A percentile compares a stretch with the other conserved stretches of the same genome.
Evolutionary conservation across 2,888 invertebrate genomes (phyloP).

Genomic region (Nesidiocoris tenuis): DNA sequence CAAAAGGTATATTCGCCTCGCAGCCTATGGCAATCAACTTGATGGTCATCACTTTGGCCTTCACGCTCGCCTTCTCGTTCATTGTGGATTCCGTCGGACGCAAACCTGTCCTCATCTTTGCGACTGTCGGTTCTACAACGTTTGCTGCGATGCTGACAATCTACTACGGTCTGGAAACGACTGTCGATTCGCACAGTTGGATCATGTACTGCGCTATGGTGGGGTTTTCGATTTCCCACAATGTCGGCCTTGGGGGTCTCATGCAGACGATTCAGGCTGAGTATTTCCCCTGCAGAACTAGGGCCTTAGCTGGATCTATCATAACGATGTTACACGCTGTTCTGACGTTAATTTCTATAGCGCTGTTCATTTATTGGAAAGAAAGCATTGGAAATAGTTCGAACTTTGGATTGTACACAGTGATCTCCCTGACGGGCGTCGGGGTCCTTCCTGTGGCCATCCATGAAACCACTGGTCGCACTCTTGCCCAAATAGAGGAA

Average conservation of each 20-base stretch:
- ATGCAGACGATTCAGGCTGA: constrained; percentile 47
- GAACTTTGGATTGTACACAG: constrained; percentile 37
- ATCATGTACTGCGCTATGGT: constrained; percentile 41
- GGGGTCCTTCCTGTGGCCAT: constrained; percentile 41
- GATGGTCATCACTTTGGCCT: constrained; percentile 17
- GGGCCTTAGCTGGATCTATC: constrained; percentile 44
- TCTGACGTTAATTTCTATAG: constrained; percentile 36
- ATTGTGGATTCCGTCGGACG: constrained; percentile 45
- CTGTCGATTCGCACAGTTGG: constrained; percentile 37
- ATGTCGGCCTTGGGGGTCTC: constrained; percentile 43
- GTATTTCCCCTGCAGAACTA: constrained; percentile 46
- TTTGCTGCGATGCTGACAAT: constrained; percentile 37
- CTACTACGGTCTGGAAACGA: constrained; percentile 22
- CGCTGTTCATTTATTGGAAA: constrained; percentile 38
- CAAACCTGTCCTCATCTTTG: constrained; percentile 42
- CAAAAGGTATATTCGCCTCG: constrained; percentile 16
- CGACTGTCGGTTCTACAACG: constrained; percentile 35
- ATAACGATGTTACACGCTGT: constrained; percentile 16
- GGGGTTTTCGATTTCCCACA: constrained; percentile 40
- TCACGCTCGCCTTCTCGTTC: constrained; percentile 34
- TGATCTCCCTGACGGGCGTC: constrained; percentile 39
- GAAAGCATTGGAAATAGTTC: constrained; percentile 39
- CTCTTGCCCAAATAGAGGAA: constrained; percentile 65
- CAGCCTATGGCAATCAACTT: constrained; percentile 23
- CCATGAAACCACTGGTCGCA: constrained; percentile 71